A percentile compares a stretch with the other conserved stretches of the same genome.
Conservation (phyloP, 2,888 invertebrate genomes). For the Crocallis elinguaria region DNA sequence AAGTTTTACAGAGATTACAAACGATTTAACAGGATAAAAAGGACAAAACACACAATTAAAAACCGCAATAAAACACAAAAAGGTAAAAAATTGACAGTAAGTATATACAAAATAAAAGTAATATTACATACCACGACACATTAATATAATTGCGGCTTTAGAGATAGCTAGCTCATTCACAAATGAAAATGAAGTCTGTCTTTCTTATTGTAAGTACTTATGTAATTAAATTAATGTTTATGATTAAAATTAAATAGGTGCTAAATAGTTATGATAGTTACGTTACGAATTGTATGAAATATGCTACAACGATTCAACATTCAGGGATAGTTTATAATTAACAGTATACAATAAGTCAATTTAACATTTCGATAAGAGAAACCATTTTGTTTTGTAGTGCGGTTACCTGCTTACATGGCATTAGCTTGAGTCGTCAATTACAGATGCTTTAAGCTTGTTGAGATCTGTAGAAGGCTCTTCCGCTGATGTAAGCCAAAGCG, state of each 20-base stretch:
- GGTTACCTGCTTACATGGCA: no score
- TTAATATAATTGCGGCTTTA: constrained; percentile 20
- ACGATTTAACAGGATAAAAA: no score
- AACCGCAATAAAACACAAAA: no score
- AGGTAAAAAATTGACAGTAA: no score
- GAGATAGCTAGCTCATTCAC: constrained; percentile 37
- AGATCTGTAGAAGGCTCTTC: no score
- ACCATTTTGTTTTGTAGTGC: no score
- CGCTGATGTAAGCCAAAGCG: no score
- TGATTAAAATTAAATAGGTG: constrained; percentile 63
- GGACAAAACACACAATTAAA: no score
- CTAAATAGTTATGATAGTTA: constrained; percentile 47
- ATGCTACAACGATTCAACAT: constrained; percentile 44
- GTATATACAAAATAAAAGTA: background rate
- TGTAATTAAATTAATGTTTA: constrained; percentile 52
- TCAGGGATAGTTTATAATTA: constrained; percentile 3
- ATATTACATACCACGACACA: background rate
- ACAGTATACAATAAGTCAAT: background rate
- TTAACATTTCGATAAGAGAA: no score
- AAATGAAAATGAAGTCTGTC: constrained; percentile 35
- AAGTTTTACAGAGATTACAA: no score
- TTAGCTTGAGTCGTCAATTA: no score
- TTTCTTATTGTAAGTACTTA: constrained; percentile 41
- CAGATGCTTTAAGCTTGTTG: no score
- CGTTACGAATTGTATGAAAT: constrained; percentile 27